phyloP scores from a whole-genome alignment of 2,888 invertebrate genomes.

The Neoaliturus tenellus region DNA sequence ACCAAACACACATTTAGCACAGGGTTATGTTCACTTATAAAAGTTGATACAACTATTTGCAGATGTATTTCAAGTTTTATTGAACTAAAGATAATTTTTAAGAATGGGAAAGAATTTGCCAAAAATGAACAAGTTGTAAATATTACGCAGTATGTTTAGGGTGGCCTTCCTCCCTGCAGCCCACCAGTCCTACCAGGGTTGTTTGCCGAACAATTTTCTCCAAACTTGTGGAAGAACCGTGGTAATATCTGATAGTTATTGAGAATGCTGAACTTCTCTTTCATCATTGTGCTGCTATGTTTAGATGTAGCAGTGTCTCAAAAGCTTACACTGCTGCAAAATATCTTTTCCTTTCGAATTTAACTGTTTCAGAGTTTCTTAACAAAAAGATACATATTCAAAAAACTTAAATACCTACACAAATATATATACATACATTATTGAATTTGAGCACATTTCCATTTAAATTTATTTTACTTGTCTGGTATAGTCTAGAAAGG shows the following conservation, averaged over 20 bases:
- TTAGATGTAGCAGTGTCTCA: constrained; percentile 5
- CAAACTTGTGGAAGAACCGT: constrained; percentile 39
- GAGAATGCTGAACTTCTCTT: neutral
- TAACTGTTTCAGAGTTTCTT: constrained; percentile 11
- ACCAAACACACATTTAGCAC: no score
- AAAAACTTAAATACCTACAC: no score
- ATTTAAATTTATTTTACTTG: no score
- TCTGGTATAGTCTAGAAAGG: no score
- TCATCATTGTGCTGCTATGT: neutral
- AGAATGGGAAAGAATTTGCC: no score
- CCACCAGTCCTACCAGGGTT: neutral
- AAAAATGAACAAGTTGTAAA: neutral
- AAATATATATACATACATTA: neutral
- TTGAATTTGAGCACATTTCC: no score
- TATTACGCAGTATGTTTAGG: constrained; percentile 5
- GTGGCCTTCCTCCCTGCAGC: neutral
- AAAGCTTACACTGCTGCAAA: constrained; percentile 14
- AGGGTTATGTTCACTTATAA: no score
- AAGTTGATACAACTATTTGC: no score
- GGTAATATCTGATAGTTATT: constrained; percentile 6
- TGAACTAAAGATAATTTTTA: no score
- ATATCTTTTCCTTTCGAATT: neutral
- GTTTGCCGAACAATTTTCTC: constrained; percentile 26
- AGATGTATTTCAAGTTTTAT: no score
- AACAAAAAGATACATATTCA: no score